Evolutionary conservation across 2,888 invertebrate species (phyloP).

Genomic region (Perdita meconis): DNA sequence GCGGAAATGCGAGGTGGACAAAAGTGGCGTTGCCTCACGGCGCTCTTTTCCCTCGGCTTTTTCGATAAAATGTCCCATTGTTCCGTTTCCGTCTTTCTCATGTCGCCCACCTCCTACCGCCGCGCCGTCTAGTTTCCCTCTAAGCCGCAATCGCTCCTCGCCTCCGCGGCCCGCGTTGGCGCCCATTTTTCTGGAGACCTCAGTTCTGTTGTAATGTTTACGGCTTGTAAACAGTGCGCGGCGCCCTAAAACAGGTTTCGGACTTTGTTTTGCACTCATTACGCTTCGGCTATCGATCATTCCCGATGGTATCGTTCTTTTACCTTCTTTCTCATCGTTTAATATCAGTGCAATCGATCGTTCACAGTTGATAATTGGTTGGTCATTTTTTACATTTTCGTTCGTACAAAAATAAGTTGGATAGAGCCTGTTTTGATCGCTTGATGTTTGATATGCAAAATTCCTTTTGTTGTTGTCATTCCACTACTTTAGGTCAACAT

Average conservation of each 20-base stretch:
- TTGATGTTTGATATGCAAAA: no score
- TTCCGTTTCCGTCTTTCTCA: constrained; percentile 19
- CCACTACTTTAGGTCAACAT: no score
- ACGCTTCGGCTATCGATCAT: not conserved
- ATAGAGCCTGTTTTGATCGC: no score
- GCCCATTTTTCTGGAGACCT: constrained; percentile 14
- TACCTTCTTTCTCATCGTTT: not conserved
- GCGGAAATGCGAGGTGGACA: constrained; percentile 56
- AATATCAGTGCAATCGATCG: not conserved
- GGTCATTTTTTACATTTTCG: not conserved
- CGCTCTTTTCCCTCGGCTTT: constrained; percentile 36
- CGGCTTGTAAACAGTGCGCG: no score
- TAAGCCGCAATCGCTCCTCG: not conserved
- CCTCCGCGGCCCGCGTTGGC: not conserved
- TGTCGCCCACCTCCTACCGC: not conserved
- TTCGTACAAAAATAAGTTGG: not conserved
- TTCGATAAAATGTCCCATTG: constrained; percentile 52
- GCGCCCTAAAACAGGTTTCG: no score
- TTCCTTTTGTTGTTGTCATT: no score
- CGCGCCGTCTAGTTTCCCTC: not conserved
- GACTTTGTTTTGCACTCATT: not conserved
- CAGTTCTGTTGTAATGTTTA: not conserved
- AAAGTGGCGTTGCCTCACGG: constrained; percentile 52
- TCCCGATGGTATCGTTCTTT: no score
- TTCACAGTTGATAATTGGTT: not conserved